Conservation (phyloP, 2,797 vertebrate genomes). For the Eurystomus glaucurus region DNA sequence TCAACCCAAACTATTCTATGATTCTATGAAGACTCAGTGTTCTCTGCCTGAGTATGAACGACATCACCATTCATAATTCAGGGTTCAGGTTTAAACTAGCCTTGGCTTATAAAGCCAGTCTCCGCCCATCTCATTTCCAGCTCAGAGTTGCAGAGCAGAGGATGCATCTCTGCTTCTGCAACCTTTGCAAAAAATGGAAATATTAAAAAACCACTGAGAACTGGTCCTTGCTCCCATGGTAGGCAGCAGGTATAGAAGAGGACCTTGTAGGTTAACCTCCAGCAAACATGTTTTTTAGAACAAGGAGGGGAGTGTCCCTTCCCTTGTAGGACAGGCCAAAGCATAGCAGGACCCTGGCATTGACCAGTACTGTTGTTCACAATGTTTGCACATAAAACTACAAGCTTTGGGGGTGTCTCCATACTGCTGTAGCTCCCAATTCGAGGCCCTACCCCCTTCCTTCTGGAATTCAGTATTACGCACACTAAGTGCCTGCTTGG, state of each 20-base stretch:
- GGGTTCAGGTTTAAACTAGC: not conserved
- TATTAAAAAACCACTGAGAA: not conserved
- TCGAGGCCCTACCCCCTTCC: not conserved
- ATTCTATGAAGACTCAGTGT: not conserved
- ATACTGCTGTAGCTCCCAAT: not conserved
- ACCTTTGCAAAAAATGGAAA: not conserved
- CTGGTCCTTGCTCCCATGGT: not conserved
- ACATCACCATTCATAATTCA: fast-evolving
- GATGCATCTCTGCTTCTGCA: not conserved
- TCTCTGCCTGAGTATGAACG: not conserved
- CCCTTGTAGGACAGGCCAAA: not conserved
- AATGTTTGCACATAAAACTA: not conserved
- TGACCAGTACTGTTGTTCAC: not conserved
- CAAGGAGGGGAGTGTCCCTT: not conserved
- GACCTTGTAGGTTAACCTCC: not conserved
- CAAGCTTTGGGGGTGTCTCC: not conserved
- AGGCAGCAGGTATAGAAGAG: not conserved
- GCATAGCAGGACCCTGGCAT: not conserved
- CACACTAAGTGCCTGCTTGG: not conserved
- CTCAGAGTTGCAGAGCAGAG: not conserved
- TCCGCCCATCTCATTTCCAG: not conserved
- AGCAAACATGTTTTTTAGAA: not conserved
- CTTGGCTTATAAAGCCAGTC: not conserved
- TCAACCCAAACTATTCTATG: not conserved
- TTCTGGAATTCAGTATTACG: not conserved